Base-by-base conservation (phyloP, 2,888 invertebrate genomes). In the Lithophane ornitopus region DNA sequence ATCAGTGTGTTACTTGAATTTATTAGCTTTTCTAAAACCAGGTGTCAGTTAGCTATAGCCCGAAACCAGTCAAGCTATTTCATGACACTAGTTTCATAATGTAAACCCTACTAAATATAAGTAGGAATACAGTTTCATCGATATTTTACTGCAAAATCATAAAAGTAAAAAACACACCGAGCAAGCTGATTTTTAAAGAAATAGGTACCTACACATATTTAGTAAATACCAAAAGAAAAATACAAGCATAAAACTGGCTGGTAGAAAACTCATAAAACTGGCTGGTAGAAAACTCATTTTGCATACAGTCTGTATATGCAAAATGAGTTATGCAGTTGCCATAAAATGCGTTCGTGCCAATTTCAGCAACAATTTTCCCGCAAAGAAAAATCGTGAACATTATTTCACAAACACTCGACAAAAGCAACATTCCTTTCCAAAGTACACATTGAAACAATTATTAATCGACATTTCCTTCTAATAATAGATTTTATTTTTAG, bases 401-500 rank as follows among this genome's bases (percentile, higher is more conserved):
- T 56, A 44, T 41, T 67, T 52, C 16, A 62, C 26, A 54, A 52
- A n/a, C 41, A 49, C 49, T 34, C 49, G 26, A 58, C 56, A 74
- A 81, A 70, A 58, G 54, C 41, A 75, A 75, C 49, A 12, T 52
- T 58, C 19, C 22, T 19, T 65, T 63, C 3, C n/a, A 58, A 76
- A 56, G 46, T 61, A 70, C 26, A 59, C 46, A 46, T 3, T 26
- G 44, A 44, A 67, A 44, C 54, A 56, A 62, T 78, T 58, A 79
- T 75, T 56, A 67, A 78, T 82, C 66, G 74, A 61, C 69, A 70
- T 70, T 70, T 34, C 9, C 39, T 44, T 77, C 68, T 78, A 66
- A 46, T 52, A 69, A 39, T 82, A 74, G 65, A 46, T 8, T 65
- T 63, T 73, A 82, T 76, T 76, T 80, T 76, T 76, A 82, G 73